phyloP scores from a whole-genome alignment of 2,113 vertebrate species.

The Ramphastos sulfuratus region DNA sequence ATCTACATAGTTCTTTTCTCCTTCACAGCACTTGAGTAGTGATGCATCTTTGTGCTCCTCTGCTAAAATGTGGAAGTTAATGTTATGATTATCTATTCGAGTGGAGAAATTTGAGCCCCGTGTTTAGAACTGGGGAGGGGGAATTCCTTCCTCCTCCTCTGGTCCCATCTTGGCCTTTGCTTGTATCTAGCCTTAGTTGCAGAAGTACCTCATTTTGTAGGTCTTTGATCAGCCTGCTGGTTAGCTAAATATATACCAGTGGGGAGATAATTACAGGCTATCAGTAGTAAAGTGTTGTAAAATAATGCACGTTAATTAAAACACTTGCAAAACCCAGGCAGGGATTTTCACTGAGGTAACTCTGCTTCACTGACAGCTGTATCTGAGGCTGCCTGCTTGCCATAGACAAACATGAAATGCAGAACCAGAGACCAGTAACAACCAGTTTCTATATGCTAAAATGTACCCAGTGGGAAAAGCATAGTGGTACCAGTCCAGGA shows the following conservation, averaged over 20 bases:
- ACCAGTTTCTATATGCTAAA: neutral
- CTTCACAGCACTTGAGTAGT: neutral
- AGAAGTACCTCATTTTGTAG: slow-evolving; percentile 11
- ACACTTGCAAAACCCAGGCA: slow-evolving; percentile 45
- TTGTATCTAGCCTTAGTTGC: neutral
- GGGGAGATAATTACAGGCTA: slow-evolving; percentile 66
- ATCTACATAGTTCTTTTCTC: neutral
- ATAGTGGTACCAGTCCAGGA: neutral
- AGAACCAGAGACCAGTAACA: neutral
- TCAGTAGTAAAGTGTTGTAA: slow-evolving; percentile 55
- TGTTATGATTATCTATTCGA: neutral
- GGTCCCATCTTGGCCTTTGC: neutral
- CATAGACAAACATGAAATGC: neutral
- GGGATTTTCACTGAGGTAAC: slow-evolving; percentile 10
- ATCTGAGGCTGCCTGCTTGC: neutral
- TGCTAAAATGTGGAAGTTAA: neutral
- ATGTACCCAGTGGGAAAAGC: neutral
- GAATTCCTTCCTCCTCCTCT: neutral
- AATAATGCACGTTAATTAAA: slow-evolving; percentile 59
- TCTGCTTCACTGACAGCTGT: neutral
- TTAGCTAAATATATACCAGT: slow-evolving; percentile 65
- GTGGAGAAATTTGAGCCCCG: neutral
- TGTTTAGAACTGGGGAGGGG: neutral
- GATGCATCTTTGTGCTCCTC: neutral
- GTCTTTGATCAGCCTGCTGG: slow-evolving; percentile 40